These are phyloP conservation scores for pig (Sus scrofa) DNA, from an alignment of 2,113 vertebrate species.

Conservation along the genomic window T2T-Sscrofa CM000814.6:92949001-92949500, in stretches of 20 bases:
- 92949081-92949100: no score
- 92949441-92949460: no score
- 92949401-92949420: background rate
- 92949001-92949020: no score
- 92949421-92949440: slow-evolving; percentile 1
- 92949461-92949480: no score
- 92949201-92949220: background rate
- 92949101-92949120: no score
- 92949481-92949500: no score
- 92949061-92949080: no score
- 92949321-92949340: background rate
- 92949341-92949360: background rate
- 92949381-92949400: background rate
- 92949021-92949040: no score
- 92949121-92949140: no score
- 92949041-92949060: no score
- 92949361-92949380: background rate
- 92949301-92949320: background rate
- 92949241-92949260: background rate
- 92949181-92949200: background rate
- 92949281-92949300: slow-evolving; percentile 15
- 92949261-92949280: slow-evolving; percentile 2
- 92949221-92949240: background rate
- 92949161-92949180: background rate
- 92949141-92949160: background rate